Conservation (phyloP, 2,797 vertebrate genomes). For the Novumbra hubbsi region DNA sequence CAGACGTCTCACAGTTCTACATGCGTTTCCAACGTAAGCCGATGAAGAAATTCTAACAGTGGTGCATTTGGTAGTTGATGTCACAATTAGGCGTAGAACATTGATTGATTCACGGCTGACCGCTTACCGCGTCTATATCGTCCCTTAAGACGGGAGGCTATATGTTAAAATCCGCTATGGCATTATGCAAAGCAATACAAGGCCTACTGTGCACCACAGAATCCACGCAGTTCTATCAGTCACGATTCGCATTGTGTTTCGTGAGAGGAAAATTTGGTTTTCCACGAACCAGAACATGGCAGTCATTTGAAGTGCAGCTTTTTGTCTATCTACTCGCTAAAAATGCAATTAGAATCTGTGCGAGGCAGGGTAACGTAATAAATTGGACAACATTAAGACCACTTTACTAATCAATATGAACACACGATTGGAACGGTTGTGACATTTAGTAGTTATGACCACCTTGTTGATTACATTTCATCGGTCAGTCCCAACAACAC, state of each 20-base stretch:
- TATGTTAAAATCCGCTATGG: background rate
- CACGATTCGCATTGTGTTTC: slow-evolving; percentile 55
- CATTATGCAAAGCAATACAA: background rate
- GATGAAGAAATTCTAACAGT: background rate
- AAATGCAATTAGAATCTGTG: background rate
- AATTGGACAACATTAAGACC: background rate
- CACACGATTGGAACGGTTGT: background rate
- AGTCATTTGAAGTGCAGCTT: slow-evolving; percentile 67
- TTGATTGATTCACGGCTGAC: background rate
- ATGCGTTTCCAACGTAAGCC: background rate
- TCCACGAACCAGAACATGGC: slow-evolving; percentile 73
- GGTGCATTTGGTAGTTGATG: background rate
- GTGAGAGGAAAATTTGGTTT: slow-evolving; percentile 35
- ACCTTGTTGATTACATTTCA: background rate
- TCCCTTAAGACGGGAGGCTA: too few species aligned
- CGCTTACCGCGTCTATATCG: background rate
- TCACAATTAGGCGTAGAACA: background rate
- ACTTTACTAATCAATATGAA: slow-evolving; percentile 9
- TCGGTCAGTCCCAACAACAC: background rate
- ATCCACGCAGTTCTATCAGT: slow-evolving; percentile 26
- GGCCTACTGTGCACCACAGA: background rate
- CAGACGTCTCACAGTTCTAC: background rate
- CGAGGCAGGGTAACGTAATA: background rate
- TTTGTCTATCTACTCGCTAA: slow-evolving; percentile 6
- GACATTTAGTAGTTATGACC: background rate